Percentiles rank a stretch among this genome's conserved stretches.
phyloP scores from a whole-genome alignment of 2,888 invertebrate genomes.

The Chironomus riparius region DNA sequence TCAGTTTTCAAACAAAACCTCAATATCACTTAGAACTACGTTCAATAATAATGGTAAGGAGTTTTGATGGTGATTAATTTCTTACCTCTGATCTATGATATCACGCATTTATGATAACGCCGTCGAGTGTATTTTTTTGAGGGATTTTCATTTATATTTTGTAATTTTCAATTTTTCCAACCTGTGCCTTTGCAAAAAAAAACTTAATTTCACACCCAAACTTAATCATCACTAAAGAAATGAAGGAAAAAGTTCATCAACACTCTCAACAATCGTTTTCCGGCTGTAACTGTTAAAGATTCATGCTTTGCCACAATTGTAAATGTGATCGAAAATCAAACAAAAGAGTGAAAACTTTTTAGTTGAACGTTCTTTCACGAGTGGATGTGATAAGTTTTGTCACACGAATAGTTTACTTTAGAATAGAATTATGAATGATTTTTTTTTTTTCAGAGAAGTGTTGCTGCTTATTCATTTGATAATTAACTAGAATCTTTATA shows the following conservation, averaged over 20 bases:
- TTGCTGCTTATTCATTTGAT: no score
- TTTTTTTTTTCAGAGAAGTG: no score
- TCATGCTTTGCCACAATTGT: not conserved
- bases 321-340: not conserved
- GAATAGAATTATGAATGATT: no score
- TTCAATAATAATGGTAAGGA: not conserved
- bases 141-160: no score
- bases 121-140: no score
- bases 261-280: slow-evolving; percentile 2
- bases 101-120: no score
- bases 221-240: no score
- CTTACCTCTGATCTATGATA: not conserved
- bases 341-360: not conserved
- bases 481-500: no score
- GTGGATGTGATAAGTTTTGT: not conserved
- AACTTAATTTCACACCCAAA: no score
- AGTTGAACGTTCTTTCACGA: not conserved
- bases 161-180: no score
- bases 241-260: not conserved
- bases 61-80: not conserved
- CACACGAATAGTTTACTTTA: no score
- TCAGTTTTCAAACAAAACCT: slow-evolving; percentile 22
- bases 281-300: not conserved
- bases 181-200: no score
- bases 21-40: not conserved